Evolutionary conservation across 2,888 invertebrate species (phyloP).

Genomic region (Mactromeris polynyma): DNA sequence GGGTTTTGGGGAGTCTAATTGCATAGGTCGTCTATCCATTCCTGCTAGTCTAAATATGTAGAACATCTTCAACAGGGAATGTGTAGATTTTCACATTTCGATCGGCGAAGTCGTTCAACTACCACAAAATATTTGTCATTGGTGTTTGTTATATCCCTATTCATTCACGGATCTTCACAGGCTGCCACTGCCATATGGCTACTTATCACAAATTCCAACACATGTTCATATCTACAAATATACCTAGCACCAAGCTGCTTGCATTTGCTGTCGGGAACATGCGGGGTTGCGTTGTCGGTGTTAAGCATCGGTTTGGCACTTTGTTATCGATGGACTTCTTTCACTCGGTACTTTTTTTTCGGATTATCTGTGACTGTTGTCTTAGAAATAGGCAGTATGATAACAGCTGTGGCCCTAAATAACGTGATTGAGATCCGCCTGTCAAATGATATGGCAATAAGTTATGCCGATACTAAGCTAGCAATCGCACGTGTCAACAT

Average conservation of each 20-base stretch:
- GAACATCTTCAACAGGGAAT: neutral
- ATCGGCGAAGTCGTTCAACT: conserved; percentile 1
- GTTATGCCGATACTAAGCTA: neutral
- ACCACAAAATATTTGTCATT: conserved; percentile 23
- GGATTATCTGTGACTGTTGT: neutral
- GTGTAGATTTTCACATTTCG: conserved; percentile 35
- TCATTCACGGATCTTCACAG: conserved; percentile 24
- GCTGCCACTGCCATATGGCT: conserved; percentile 20
- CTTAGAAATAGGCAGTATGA: conserved; percentile 11
- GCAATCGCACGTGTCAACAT: neutral
- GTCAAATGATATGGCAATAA: conserved; percentile 3
- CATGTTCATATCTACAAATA: conserved; percentile 14
- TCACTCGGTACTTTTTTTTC: neutral
- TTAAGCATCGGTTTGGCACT: neutral
- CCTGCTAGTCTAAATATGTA: neutral
- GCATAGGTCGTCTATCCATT: no score
- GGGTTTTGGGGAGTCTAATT: no score
- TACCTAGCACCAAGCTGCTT: conserved; percentile 7
- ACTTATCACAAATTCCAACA: neutral
- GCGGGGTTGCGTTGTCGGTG: neutral
- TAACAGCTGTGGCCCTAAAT: conserved; percentile 18
- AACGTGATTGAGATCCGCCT: neutral
- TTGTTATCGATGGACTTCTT: neutral
- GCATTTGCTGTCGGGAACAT: conserved; percentile 7
- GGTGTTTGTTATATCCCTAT: conserved; percentile 19